Evolutionary conservation across 2,113 vertebrate genomes (phyloP).

Genomic region (Grallaria varia): DNA sequence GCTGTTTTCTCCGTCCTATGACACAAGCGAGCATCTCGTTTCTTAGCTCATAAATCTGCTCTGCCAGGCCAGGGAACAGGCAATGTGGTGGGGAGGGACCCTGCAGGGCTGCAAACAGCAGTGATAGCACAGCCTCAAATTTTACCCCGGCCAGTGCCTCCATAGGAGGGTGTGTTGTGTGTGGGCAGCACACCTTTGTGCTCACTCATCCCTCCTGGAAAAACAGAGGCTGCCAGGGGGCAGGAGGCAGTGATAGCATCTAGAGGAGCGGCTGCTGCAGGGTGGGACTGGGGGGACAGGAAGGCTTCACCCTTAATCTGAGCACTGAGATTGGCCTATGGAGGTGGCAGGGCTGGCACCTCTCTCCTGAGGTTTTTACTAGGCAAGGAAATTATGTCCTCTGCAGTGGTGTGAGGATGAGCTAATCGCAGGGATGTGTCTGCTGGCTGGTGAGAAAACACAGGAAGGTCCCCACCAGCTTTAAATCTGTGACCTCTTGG

Average conservation of each 20-base stretch:
- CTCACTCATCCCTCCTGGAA: background rate
- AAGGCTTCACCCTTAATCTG: background rate
- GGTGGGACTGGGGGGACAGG: fast-evolving
- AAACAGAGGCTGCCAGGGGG: background rate
- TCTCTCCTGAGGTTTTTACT: background rate
- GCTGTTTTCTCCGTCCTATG: fast-evolving
- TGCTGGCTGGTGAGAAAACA: background rate
- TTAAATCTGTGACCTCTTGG: background rate
- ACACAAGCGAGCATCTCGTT: background rate
- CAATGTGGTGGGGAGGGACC: background rate
- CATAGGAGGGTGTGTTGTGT: too few relatives aligned
- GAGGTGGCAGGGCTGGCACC: background rate
- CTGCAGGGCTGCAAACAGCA: background rate
- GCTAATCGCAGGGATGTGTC: background rate
- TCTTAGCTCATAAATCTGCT: background rate
- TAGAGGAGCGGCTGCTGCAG: background rate
- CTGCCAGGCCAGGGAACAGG: background rate
- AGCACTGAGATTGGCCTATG: background rate
- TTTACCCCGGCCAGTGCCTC: background rate
- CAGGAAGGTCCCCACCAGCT: fast-evolving
- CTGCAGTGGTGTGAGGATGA: background rate
- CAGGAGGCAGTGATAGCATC: background rate
- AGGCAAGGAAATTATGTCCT: background rate
- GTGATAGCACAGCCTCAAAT: background rate
- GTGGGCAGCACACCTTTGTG: background rate